Evolutionary conservation across 2,113 vertebrate species (phyloP), one percentile per base, ranked within the genome.

Genomic region (Eolophus roseicapilla): DNA sequence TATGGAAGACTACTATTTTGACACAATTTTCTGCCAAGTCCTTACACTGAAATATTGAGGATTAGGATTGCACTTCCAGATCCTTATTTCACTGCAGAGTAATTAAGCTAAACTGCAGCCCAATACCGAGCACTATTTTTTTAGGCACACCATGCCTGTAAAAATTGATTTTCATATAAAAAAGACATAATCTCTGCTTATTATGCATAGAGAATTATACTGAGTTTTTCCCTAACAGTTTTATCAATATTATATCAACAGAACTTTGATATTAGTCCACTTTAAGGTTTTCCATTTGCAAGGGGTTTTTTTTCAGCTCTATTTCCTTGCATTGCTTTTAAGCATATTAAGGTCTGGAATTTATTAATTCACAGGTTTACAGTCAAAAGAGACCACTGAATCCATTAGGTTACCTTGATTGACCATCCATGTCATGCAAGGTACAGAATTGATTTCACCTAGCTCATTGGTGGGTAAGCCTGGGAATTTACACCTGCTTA

Each of bases 371-470:
- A 69, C 25, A 73, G 17, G 49, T 87, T 57, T 85, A 46, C 24
- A 44, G 25, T 47, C 33, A 79, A 25, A 76, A 87, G 25, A 79
- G 23, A 49, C 2, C 3, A 53, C 11, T 84, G 20, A 47, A n/a
- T 76, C 65, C 89, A 5, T 47, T 53, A 41, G 3, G 15, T 28
- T 83, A 25, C 28, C 17, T 44, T 6, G 9, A 17, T 28, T 49
- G 63, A 27, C 31, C 11, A 39, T 43, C 23, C 55, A 0, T 35
- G 20, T 20, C 2, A 0, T 1, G 2, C 46, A 60, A 70, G 17
- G 13, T 63, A 24, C 43, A 91, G n/a, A 81, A 43, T 25, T 29
- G 69, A 47, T 15, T 9, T 39, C 28, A 59, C 6, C 23, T 52
- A 46, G 4, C 12, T 5, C 31, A 13, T 3, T 13, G 17, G 13